Evolutionary conservation across 2,113 vertebrate genomes (phyloP).

Genomic region (Grammomys dolichurus): DNA sequence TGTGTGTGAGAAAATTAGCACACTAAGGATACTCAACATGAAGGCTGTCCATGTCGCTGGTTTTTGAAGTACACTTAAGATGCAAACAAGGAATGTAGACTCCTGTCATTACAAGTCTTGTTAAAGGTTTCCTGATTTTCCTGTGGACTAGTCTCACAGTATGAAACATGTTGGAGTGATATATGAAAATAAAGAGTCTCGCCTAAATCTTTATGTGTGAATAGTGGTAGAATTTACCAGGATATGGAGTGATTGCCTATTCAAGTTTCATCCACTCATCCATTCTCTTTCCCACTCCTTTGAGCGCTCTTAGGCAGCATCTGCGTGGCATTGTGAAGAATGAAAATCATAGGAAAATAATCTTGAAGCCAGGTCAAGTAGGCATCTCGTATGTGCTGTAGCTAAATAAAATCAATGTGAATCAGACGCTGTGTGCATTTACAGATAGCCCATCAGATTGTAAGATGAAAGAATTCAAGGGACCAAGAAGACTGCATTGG

Average conservation of each 20-base stretch:
- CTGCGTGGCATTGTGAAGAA: neutral
- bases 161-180: neutral
- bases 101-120: neutral
- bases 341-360: constrained; percentile 18
- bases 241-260: neutral
- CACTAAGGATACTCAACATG: neutral
- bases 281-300: neutral
- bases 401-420: neutral
- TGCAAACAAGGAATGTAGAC: neutral
- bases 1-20: neutral
- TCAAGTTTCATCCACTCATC: neutral
- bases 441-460: neutral
- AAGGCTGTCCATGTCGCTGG: neutral
- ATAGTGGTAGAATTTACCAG: neutral
- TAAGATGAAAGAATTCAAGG: constrained; percentile 47
- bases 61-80: neutral
- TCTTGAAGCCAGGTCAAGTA: neutral
- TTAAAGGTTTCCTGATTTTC: constrained; percentile 37
- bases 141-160: neutral
- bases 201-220: neutral
- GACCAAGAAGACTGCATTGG: neutral
- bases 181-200: neutral
- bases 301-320: neutral
- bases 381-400: neutral
- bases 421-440: neutral